Percentiles rank a stretch among this genome's conserved stretches.
Conservation (phyloP, 2,797 vertebrate genomes). For the Scyliorhinus canicula region DNA sequence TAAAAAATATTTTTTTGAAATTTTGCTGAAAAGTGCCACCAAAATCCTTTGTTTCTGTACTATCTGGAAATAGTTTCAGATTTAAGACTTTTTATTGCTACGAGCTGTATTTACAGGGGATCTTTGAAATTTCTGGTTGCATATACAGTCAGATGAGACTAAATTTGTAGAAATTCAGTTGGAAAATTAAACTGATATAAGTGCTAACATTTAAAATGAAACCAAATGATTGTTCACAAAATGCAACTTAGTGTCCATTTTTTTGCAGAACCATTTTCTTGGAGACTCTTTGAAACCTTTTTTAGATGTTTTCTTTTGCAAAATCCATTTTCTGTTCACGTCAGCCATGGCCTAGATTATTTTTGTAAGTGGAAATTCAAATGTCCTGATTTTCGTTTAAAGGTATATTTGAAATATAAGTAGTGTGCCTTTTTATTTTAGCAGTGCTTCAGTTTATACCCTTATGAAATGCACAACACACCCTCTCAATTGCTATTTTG, state of each 20-base stretch:
- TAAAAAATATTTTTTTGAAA: not conserved
- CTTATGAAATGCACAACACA: not conserved
- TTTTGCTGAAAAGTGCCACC: not conserved
- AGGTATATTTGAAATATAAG: not conserved
- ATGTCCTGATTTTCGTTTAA: constrained; percentile 2
- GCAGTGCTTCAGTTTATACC: not conserved
- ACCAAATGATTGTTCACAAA: not conserved
- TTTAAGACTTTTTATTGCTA: not conserved
- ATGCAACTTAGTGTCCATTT: not conserved
- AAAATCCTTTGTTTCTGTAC: not conserved
- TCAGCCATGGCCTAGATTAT: not conserved
- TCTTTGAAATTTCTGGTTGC: not conserved
- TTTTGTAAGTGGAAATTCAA: not conserved
- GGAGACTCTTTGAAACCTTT: constrained; percentile 34
- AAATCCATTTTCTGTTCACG: constrained; percentile 35
- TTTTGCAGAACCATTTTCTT: constrained; percentile 33
- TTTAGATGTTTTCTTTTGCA: constrained; percentile 35
- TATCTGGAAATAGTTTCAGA: not conserved
- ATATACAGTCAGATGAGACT: not conserved
- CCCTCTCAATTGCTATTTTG: not conserved
- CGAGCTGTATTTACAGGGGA: not conserved
- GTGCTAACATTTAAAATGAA: not conserved
- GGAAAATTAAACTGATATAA: not conserved
- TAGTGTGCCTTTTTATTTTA: not conserved
- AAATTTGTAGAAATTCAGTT: not conserved